Evolutionary conservation across 2,888 invertebrate genomes (phyloP).

Genomic region (Portevinia maculata): DNA sequence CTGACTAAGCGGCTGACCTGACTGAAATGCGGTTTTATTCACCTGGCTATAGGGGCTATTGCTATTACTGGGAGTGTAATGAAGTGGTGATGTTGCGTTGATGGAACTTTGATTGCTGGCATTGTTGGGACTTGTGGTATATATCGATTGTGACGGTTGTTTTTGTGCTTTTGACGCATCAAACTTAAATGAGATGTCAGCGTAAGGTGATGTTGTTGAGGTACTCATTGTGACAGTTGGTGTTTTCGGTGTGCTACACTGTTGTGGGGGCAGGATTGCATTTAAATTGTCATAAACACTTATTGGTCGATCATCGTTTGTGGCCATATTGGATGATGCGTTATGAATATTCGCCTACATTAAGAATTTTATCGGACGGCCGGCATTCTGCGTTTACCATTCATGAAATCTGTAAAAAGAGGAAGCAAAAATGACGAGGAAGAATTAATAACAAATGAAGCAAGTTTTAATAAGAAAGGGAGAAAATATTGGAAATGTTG

Average conservation of each 20-base stretch:
- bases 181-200: conserved; percentile 76
- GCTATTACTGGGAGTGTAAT: conserved; percentile 51
- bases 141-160: conserved; percentile 41
- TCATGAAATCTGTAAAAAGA: conserved; percentile 32
- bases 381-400: not conserved
- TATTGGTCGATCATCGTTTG: conserved; percentile 79
- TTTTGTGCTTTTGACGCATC: conserved; percentile 67
- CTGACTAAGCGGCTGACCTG: conserved; percentile 77
- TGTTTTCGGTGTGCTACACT: conserved; percentile 76
- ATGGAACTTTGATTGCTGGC: conserved; percentile 59
- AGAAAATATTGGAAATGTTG: no score
- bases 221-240: conserved; percentile 69
- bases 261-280: conserved; percentile 59
- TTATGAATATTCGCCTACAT: conserved; percentile 29
- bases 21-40: conserved; percentile 48
- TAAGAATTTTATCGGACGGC: conserved; percentile 9
- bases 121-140: conserved; percentile 53
- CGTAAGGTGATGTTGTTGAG: conserved; percentile 74
- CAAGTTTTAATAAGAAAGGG: no score
- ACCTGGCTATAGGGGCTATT: conserved; percentile 61
- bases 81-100: conserved; percentile 60
- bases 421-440: not conserved
- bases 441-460: no score
- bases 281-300: conserved; percentile 82
- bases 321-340: conserved; percentile 76